Percentiles rank a stretch among this genome's conserved stretches.
These are phyloP conservation scores for Machimus rusticus DNA, from an alignment of 2,888 invertebrate genomes.

Conservation along the genomic window DNA sequence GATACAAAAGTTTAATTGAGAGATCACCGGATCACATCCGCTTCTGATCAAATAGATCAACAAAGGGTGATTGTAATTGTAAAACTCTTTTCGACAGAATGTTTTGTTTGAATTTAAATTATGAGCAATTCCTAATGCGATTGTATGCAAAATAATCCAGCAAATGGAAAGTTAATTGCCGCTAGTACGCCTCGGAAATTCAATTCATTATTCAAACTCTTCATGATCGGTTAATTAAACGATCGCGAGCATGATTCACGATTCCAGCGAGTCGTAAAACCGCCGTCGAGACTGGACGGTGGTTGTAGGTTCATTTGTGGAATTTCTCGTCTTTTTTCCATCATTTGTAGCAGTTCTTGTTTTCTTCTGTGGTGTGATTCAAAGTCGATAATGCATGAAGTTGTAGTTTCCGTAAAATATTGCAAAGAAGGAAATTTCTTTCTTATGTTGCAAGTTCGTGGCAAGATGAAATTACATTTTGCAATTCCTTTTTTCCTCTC, in stretches of 20 bases:
- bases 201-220: not conserved
- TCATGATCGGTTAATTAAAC: conserved; percentile 4
- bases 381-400: not conserved
- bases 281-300: not conserved
- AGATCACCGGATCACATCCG: not conserved
- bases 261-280: not conserved
- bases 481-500: not conserved
- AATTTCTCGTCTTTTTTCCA: not conserved
- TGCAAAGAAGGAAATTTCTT: no score
- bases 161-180: conserved; percentile 14
- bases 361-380: not conserved
- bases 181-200: not conserved
- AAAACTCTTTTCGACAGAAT: not conserved
- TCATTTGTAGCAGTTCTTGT: not conserved
- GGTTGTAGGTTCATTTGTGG: not conserved
- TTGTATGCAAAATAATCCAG: not conserved
- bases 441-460: not conserved
- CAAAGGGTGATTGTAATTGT: not conserved
- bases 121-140: not conserved
- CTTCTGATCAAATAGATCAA: not conserved
- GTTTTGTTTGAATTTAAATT: not conserved
- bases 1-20: not conserved
- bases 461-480: not conserved
- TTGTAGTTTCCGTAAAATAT: not conserved
- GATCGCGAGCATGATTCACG: not conserved